A percentile compares a stretch with the other conserved stretches of the same genome.
Evolutionary conservation across 30 jellyfish, hydroid and myxozoan species (phyloP).

Genomic region (Aurelia aurita complex sp. Pacific): DNA sequence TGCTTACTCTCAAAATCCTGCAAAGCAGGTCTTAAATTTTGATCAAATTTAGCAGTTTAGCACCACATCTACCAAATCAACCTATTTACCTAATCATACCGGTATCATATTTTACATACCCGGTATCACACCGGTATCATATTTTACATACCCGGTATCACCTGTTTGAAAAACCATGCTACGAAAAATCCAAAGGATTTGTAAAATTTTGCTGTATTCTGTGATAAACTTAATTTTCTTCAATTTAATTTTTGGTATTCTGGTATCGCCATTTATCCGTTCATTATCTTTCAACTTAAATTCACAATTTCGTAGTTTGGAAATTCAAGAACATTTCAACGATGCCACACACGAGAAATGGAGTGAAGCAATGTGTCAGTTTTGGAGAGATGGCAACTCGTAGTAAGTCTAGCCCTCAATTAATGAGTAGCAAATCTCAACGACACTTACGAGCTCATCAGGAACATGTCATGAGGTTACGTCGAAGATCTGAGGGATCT

Average conservation of each 20-base stretch:
- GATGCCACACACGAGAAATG: background rate
- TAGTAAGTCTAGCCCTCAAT: background rate
- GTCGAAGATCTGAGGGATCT: background rate
- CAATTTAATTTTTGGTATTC: background rate
- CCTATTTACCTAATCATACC: too few species aligned
- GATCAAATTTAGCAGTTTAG: too few species aligned
- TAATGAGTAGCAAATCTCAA: background rate
- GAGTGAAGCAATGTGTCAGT: background rate
- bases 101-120: too few species aligned
- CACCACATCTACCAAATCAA: too few species aligned
- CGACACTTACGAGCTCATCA: background rate
- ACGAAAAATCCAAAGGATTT: too few species aligned
- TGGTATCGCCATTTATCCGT: background rate
- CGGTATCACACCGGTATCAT: too few species aligned
- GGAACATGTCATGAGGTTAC: background rate
- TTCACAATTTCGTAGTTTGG: background rate
- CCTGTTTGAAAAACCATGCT: too few species aligned
- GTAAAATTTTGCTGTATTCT: too few species aligned
- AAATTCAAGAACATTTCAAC: background rate
- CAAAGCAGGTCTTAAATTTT: too few species aligned
- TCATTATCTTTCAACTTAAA: background rate
- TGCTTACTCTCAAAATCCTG: too few species aligned
- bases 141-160: too few species aligned
- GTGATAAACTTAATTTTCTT: background rate
- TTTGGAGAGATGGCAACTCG: conserved; percentile 8